A percentile compares a stretch with the other conserved stretches of the same genome.
phyloP scores from a whole-genome alignment of 1,140 invertebrate species.

The Caenorhabditis tropicalis region DNA sequence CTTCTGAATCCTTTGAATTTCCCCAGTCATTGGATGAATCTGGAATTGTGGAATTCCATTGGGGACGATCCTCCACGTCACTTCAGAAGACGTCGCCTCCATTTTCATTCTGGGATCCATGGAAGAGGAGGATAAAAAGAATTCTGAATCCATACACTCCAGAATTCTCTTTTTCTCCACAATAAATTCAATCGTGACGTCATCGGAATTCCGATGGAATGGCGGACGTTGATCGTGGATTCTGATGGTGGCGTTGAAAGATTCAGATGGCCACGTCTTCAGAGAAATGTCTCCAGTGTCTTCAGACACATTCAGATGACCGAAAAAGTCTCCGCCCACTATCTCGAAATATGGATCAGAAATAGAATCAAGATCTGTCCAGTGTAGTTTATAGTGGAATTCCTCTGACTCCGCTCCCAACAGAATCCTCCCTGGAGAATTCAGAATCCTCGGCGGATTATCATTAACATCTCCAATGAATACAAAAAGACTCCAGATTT shows the following conservation, averaged over 20 bases:
- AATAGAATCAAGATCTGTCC: background rate
- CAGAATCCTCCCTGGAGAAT: background rate
- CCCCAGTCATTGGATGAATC: background rate
- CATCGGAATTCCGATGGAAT: background rate
- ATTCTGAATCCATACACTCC: background rate
- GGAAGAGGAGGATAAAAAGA: background rate
- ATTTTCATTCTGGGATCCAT: background rate
- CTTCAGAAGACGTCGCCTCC: background rate
- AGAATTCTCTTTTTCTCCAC: background rate
- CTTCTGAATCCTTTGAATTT: background rate
- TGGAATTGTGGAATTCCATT: background rate
- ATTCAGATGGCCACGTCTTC: background rate
- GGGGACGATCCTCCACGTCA: background rate
- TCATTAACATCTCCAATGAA: constrained; percentile 20
- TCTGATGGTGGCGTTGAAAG: background rate
- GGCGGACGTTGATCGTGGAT: background rate
- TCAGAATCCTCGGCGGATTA: background rate
- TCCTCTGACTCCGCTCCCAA: background rate
- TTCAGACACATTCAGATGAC: background rate
- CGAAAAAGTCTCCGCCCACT: background rate
- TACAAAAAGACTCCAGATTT: background rate
- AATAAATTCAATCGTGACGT: background rate
- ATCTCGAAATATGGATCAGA: background rate
- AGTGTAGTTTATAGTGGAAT: background rate
- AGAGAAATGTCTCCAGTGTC: background rate